phyloP scores from a whole-genome alignment of 2,888 invertebrate species.

The Monochamus alternatus region DNA sequence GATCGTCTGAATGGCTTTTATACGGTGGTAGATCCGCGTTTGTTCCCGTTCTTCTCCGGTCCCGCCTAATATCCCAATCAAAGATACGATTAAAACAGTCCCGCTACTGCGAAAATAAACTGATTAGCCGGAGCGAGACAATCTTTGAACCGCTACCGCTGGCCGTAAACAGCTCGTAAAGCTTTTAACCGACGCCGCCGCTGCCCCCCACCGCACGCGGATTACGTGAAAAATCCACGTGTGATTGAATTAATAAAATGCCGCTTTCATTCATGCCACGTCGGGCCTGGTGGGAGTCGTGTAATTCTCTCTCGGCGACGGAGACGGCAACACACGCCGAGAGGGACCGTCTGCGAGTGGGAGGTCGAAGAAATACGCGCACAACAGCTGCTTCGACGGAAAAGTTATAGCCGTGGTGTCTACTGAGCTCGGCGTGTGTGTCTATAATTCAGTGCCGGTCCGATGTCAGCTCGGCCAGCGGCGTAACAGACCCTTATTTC shows the following conservation, averaged over 20 bases:
- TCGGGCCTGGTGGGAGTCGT: slow-evolving; percentile 19
- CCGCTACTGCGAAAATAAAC: no score
- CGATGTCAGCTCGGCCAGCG: neutral
- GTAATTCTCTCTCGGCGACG: slow-evolving; percentile 13
- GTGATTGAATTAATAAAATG: slow-evolving; percentile 35
- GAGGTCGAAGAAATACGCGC: slow-evolving; percentile 30
- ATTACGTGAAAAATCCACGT: slow-evolving; percentile 24
- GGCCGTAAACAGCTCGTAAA: slow-evolving; percentile 16
- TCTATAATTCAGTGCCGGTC: neutral
- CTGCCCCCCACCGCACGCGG: no score
- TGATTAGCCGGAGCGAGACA: no score
- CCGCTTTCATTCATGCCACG: slow-evolving; percentile 41
- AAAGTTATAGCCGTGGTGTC: slow-evolving; percentile 29
- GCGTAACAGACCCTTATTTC: neutral
- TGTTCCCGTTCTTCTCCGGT: no score
- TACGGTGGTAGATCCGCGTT: no score
- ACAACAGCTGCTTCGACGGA: slow-evolving; percentile 36
- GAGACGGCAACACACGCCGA: slow-evolving; percentile 16
- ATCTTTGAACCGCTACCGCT: neutral
- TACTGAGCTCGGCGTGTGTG: neutral
- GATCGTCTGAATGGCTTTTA: no score
- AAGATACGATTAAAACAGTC: no score
- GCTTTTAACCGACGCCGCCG: neutral
- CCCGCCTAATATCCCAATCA: no score
- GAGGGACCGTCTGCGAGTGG: slow-evolving; percentile 26